phyloP scores from a whole-genome alignment of 2,888 invertebrate species.

The Alsophila aescularia region DNA sequence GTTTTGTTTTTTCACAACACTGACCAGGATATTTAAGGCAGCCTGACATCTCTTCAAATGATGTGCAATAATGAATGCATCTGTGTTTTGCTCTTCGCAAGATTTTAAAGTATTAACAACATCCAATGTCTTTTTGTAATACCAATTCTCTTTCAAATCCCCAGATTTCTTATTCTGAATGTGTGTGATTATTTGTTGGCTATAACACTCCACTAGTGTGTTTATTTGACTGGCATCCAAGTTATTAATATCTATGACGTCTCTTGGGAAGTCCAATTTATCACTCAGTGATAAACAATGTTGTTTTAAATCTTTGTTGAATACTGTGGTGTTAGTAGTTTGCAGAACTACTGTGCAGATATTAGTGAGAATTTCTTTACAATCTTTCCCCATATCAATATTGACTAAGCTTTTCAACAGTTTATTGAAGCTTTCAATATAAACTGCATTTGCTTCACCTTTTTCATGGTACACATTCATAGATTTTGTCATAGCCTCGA shows the following conservation, averaged over 20 bases:
- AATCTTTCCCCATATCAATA: conserved; percentile 35
- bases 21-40: conserved; percentile 58
- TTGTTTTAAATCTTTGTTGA: conserved; percentile 58
- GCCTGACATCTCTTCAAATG: conserved; percentile 59
- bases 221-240: conserved; percentile 61
- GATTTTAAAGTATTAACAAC: conserved; percentile 55
- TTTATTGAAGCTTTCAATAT: conserved; percentile 56
- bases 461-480: conserved; percentile 63
- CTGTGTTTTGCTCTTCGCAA: conserved; percentile 53
- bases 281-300: conserved; percentile 60
- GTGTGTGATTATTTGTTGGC: conserved; percentile 50
- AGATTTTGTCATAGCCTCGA: conserved; percentile 60
- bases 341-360: conserved; percentile 59
- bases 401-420: conserved; percentile 52
- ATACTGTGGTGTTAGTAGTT: conserved; percentile 49
- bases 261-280: conserved; percentile 51
- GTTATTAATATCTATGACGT: conserved; percentile 55
- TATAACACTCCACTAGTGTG: conserved; percentile 53
- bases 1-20: conserved; percentile 42
- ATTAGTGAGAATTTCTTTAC: conserved; percentile 47
- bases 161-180: conserved; percentile 39
- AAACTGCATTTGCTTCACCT: conserved; percentile 54
- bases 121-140: conserved; percentile 55
- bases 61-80: conserved; percentile 56
- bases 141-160: conserved; percentile 56